These are phyloP conservation scores for Notechis scutatus DNA, from an alignment of 2,113 vertebrate genomes.

Conservation along the genomic window DNA sequence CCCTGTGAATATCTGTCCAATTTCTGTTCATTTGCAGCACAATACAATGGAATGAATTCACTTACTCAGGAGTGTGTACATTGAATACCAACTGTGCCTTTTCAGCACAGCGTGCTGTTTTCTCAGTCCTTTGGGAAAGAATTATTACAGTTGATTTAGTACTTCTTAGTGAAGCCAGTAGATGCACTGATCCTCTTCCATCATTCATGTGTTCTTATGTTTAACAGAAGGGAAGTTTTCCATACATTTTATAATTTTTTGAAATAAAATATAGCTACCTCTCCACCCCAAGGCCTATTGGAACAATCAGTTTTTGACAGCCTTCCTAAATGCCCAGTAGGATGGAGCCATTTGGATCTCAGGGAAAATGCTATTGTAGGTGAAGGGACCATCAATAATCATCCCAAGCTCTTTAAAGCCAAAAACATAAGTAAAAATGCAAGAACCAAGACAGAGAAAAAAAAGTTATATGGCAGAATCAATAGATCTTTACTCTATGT, in stretches of 20 bases:
- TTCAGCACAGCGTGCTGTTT: not conserved
- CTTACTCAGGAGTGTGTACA: not conserved
- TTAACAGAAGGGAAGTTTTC: not conserved
- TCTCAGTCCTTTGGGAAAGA: not conserved
- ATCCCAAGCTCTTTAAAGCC: not conserved
- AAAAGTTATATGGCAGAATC: not conserved
- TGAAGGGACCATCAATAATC: not conserved
- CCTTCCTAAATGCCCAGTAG: not conserved
- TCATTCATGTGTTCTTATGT: not conserved
- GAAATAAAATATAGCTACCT: not conserved
- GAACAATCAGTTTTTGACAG: not conserved
- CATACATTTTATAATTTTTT: not conserved
- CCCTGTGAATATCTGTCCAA: not conserved
- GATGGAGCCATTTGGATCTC: not conserved
- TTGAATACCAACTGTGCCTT: not conserved
- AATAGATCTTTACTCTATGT: not conserved
- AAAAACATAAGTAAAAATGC: not conserved
- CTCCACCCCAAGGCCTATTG: not conserved
- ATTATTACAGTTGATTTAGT: not conserved
- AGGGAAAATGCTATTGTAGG: not conserved
- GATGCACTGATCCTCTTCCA: not conserved
- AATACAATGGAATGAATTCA: not conserved
- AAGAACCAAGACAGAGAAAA: not conserved
- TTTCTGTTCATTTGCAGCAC: not conserved
- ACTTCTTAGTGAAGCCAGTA: not conserved